These are phyloP conservation scores for Chromis chromis DNA, from an alignment of 2,797 vertebrate genomes.

Conservation along the genomic window DNA sequence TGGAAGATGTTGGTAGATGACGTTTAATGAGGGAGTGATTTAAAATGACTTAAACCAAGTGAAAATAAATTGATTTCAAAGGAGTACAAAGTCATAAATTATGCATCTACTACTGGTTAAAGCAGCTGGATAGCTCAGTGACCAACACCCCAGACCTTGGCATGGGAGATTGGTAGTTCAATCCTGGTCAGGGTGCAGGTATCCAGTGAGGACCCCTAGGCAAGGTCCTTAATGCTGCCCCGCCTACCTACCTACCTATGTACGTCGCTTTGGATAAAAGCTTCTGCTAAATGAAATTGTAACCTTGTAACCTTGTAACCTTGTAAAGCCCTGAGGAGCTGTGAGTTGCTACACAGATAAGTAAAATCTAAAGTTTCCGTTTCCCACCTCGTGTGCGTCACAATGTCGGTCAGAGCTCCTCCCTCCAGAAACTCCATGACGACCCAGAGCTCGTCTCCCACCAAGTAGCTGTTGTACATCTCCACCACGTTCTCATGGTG, in stretches of 20 bases:
- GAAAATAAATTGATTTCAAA: not conserved
- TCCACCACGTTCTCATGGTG: conserved; percentile 98
- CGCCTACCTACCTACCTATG: too few relatives aligned
- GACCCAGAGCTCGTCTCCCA: conserved; percentile 97
- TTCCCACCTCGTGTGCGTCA: conserved; percentile 93
- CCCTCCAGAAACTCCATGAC: conserved; percentile 99
- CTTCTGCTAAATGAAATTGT: too few relatives aligned
- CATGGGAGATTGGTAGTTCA: too few relatives aligned
- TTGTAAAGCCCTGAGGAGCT: not conserved
- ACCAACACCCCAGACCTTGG: too few relatives aligned
- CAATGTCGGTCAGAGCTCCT: conserved; percentile 94
- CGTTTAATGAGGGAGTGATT: not conserved
- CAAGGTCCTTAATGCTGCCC: too few relatives aligned
- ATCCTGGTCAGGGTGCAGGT: too few relatives aligned
- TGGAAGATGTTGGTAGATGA: conserved; percentile 38
- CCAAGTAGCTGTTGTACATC: conserved; percentile 99
- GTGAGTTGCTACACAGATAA: not conserved
- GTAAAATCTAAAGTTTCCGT: not conserved
- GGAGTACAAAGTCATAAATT: not conserved
- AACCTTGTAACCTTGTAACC: too few relatives aligned
- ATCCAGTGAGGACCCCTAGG: too few relatives aligned
- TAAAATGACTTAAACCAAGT: not conserved
- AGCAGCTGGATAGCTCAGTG: too few relatives aligned
- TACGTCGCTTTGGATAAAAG: too few relatives aligned
- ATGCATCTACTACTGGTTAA: too few relatives aligned